Evolutionary conservation across 1,140 invertebrate species (phyloP).

Genomic region (Carposina sasakii): DNA sequence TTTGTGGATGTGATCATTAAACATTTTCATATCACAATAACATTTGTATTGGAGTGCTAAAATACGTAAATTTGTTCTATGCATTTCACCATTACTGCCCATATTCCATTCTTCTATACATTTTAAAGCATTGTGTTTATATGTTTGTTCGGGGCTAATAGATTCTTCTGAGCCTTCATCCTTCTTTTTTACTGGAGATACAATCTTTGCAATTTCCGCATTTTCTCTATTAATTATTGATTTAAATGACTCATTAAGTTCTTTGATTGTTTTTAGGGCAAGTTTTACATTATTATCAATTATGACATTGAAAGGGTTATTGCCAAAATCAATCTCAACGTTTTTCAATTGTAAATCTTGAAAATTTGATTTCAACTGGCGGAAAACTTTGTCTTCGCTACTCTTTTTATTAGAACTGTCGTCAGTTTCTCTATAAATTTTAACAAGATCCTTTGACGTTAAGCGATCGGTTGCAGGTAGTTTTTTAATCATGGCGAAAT

Average conservation of each 20-base stretch:
- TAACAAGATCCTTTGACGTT: constrained; percentile 53
- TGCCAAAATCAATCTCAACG: constrained; percentile 54
- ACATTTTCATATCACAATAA: constrained; percentile 59
- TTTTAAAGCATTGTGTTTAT: constrained; percentile 51
- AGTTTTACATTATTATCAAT: constrained; percentile 61
- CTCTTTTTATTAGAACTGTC: constrained; percentile 43
- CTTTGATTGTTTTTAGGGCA: constrained; percentile 53
- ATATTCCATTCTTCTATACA: constrained; percentile 72
- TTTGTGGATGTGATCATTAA: constrained; percentile 55
- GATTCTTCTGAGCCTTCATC: constrained; percentile 43
- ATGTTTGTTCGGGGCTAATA: constrained; percentile 43
- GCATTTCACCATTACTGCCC: constrained; percentile 71
- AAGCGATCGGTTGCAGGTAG: constrained; percentile 46
- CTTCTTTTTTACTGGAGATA: constrained; percentile 40
- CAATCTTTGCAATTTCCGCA: constrained; percentile 50
- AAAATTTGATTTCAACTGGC: constrained; percentile 42
- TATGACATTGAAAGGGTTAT: constrained; percentile 56
- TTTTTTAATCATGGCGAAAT: constrained; percentile 63
- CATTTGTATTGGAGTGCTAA: constrained; percentile 52
- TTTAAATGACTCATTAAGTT: constrained; percentile 51
- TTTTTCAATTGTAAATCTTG: constrained; percentile 52
- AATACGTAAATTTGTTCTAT: constrained; percentile 61
- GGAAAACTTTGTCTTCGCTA: constrained; percentile 54
- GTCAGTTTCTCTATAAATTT: constrained; percentile 46
- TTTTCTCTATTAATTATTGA: constrained; percentile 50